Conservation (phyloP, 37 sponge, comb jelly and placozoan species). For the Hormiphora californensis region DNA sequence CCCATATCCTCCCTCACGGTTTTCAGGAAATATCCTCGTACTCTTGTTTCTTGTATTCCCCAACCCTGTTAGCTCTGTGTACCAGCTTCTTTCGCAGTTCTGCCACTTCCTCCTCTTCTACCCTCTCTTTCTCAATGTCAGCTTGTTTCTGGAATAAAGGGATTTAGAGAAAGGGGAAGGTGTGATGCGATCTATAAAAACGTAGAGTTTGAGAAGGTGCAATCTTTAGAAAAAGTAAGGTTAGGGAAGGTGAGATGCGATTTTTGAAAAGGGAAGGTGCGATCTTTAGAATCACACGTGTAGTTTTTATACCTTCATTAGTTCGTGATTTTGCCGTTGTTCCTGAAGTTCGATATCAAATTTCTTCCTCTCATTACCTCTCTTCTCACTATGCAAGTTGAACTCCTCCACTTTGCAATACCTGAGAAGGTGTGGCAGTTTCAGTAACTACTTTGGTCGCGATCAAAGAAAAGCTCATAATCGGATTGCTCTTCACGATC, state of each 20-base stretch:
- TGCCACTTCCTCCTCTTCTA: background rate
- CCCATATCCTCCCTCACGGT: too few relatives aligned
- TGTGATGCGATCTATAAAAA: too few relatives aligned
- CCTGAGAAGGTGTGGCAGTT: too few relatives aligned
- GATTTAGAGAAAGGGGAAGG: too few relatives aligned
- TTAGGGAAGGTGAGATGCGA: too few relatives aligned
- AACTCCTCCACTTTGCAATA: conserved; percentile 39
- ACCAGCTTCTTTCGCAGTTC: conserved; percentile 36
- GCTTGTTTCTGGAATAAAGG: background rate
- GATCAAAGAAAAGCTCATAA: too few relatives aligned
- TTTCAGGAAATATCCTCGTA: conserved; percentile 25
- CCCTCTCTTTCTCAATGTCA: background rate
- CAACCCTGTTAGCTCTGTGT: conserved; percentile 25
- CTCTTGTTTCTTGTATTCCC: conserved; percentile 35
- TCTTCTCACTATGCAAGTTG: conserved; percentile 41
- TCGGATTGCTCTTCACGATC: too few relatives aligned
- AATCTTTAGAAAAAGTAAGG: too few relatives aligned
- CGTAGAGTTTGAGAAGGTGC: too few relatives aligned
- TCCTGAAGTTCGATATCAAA: conserved; percentile 24
- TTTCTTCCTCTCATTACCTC: conserved; percentile 29
- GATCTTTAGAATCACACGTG: too few relatives aligned
- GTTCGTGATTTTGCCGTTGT: background rate
- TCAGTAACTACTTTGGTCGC: too few relatives aligned
- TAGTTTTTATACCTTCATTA: background rate
- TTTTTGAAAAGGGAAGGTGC: too few relatives aligned